These are phyloP conservation scores for Ophthalmolycus amberensis DNA, from an alignment of 2,113 vertebrate genomes.

Conservation along the genomic window DNA sequence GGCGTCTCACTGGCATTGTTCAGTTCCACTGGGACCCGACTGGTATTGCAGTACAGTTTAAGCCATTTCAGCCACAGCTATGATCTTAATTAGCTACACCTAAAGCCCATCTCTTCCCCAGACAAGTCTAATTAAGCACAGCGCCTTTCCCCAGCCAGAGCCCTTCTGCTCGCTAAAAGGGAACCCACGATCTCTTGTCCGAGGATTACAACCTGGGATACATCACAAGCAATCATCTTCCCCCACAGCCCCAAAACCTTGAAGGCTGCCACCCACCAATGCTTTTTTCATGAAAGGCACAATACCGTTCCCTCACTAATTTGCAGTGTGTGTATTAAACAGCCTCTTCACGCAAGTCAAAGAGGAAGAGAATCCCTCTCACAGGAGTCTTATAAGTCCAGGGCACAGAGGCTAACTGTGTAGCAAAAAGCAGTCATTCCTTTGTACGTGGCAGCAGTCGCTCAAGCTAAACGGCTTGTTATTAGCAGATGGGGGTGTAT, in stretches of 20 bases:
- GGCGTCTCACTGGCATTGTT: constrained; percentile 61
- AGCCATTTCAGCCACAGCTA: constrained; percentile 83
- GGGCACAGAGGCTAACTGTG: constrained; percentile 58
- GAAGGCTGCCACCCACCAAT: constrained; percentile 37
- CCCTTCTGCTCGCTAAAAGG: constrained; percentile 75
- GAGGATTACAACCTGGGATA: constrained; percentile 85
- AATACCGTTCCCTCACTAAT: constrained; percentile 80
- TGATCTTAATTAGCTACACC: constrained; percentile 87
- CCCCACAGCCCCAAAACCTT: constrained; percentile 61
- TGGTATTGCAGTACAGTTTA: constrained; percentile 81
- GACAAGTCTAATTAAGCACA: constrained; percentile 85
- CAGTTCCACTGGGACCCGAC: constrained; percentile 75
- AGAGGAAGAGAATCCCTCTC: constrained; percentile 75
- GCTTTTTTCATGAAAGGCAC: constrained; percentile 74
- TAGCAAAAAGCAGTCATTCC: constrained; percentile 68
- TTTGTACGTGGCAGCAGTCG: constrained; percentile 68
- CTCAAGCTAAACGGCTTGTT: constrained; percentile 76
- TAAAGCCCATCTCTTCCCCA: constrained; percentile 82
- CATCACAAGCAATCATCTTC: constrained; percentile 84
- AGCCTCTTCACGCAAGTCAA: constrained; percentile 82
- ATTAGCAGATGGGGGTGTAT: constrained; percentile 63
- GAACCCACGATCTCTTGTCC: constrained; percentile 81
- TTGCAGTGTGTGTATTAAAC: constrained; percentile 82
- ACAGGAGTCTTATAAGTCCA: constrained; percentile 75
- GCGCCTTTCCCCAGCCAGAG: constrained; percentile 78